Percentiles rank a stretch among this genome's conserved stretches.
Evolutionary conservation across 2,888 invertebrate species (phyloP).

Genomic region (Drosophila formosana): DNA sequence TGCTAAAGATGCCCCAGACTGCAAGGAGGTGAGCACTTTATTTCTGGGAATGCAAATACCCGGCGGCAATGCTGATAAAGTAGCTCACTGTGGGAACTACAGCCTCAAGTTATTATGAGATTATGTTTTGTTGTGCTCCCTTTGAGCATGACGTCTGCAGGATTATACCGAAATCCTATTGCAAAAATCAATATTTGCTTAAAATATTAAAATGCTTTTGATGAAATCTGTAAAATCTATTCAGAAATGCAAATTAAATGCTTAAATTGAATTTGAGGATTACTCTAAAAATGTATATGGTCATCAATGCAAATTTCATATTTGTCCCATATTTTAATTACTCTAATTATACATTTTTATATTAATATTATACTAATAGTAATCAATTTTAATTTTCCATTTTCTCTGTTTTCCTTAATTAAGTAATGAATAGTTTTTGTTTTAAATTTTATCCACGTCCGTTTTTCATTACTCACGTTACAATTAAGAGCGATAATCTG

Average conservation of each 20-base stretch:
- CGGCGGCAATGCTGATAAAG: conserved; percentile 30
- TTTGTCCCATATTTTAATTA: too few relatives aligned
- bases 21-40: conserved; percentile 15
- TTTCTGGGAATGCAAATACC: conserved; percentile 41
- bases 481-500: conserved; percentile 22
- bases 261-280: neutral
- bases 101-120: conserved; percentile 10
- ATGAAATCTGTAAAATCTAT: neutral
- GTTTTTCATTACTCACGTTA: conserved; percentile 1
- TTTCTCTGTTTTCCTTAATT: neutral
- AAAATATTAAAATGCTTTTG: neutral
- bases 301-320: too few relatives aligned
- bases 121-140: conserved; percentile 10
- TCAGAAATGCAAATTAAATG: too few relatives aligned
- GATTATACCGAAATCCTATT: neutral
- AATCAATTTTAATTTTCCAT: too few relatives aligned
- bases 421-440: neutral
- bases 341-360: too few relatives aligned
- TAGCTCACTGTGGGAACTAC: conserved; percentile 43
- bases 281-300: too few relatives aligned
- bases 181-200: neutral
- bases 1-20: conserved; percentile 46
- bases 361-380: too few relatives aligned
- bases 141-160: conserved; percentile 1
- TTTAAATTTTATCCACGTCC: neutral